phyloP scores from a whole-genome alignment of 2,113 vertebrate species.

The Gyps fulvus region DNA sequence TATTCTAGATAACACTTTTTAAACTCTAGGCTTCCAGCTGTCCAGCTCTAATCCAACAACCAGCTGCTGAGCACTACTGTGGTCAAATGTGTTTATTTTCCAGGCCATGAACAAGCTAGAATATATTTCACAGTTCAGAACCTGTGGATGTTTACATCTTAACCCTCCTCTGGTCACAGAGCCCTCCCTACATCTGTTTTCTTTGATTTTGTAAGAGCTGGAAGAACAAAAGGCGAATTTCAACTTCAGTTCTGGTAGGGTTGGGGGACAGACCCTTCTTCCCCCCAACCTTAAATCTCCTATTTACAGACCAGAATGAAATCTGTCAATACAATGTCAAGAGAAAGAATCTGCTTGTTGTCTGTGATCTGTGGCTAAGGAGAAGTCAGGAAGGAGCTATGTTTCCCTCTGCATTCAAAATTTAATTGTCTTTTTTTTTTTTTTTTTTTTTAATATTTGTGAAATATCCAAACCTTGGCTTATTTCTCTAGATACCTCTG shows the following conservation, averaged over 20 bases:
- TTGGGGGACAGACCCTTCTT: not conserved
- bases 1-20: not conserved
- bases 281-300: not conserved
- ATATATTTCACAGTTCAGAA: not conserved
- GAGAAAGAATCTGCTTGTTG: not conserved
- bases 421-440: not conserved
- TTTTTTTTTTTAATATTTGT: not conserved
- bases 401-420: not conserved
- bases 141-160: not conserved
- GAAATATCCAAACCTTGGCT: not conserved
- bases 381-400: not conserved
- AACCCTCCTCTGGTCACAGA: not conserved
- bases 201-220: not conserved
- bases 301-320: not conserved
- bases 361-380: not conserved
- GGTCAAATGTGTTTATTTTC: constrained; percentile 30
- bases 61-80: not conserved
- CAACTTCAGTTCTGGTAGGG: not conserved
- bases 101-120: not conserved
- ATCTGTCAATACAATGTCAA: not conserved
- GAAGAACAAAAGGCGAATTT: not conserved
- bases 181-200: not conserved
- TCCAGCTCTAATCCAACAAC: not conserved
- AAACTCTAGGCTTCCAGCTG: not conserved
- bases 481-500: not conserved